phyloP scores from a whole-genome alignment of 37 sponge, comb jelly and placozoan genomes.

The Corticium candelabrum region DNA sequence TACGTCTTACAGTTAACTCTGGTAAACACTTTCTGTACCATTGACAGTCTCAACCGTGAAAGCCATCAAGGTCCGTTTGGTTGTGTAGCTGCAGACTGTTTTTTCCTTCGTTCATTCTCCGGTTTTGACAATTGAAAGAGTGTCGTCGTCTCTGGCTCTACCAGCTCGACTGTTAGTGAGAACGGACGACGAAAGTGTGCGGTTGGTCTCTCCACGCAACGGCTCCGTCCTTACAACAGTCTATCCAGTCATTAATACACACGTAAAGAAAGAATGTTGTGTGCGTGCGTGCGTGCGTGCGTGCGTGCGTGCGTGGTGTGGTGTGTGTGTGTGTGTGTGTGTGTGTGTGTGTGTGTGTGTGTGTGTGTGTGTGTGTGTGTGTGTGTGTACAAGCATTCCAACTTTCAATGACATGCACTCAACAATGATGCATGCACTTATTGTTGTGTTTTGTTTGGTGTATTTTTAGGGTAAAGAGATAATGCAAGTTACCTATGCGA shows the following conservation, averaged over 20 bases:
- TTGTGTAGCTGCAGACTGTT: background rate
- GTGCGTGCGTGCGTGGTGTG: too few species aligned
- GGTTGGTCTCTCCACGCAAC: background rate
- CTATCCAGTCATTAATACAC: background rate
- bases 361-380: too few species aligned
- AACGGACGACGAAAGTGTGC: background rate
- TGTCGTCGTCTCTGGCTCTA: background rate
- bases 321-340: too few species aligned
- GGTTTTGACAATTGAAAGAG: background rate
- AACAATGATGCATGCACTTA: too few species aligned
- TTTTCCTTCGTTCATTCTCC: background rate
- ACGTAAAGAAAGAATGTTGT: too few species aligned
- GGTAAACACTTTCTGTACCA: background rate
- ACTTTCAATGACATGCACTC: too few species aligned
- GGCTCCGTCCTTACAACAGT: background rate
- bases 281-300: too few species aligned
- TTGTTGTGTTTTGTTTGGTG: too few species aligned
- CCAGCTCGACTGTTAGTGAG: background rate
- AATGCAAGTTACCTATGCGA: too few species aligned
- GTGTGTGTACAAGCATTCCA: too few species aligned
- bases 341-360: too few species aligned
- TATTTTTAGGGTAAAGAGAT: too few species aligned
- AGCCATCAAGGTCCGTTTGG: background rate
- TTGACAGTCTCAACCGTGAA: background rate
- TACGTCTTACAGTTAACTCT: background rate